Percentiles rank a stretch among this genome's conserved stretches.
These are phyloP conservation scores for Pachyrhynchus sulphureomaculatus DNA, from an alignment of 1,140 invertebrate species.

Conservation along the genomic window DNA sequence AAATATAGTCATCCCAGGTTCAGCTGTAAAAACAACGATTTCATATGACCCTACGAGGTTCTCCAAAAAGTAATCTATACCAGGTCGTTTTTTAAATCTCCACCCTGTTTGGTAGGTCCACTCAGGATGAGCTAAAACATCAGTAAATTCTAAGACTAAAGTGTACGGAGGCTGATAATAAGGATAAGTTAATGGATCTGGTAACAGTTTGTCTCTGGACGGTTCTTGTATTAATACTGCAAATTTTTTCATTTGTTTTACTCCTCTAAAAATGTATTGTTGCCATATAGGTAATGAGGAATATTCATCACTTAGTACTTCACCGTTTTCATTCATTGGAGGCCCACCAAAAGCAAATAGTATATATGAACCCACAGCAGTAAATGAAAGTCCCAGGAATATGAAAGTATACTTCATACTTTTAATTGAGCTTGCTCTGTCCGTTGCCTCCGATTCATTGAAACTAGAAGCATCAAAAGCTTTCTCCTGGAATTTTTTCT, in stretches of 20 bases:
- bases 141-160: conserved; percentile 92
- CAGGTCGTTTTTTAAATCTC: conserved; percentile 95
- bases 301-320: conserved; percentile 76
- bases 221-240: conserved; percentile 78
- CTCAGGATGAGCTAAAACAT: conserved; percentile 95
- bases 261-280: conserved; percentile 69
- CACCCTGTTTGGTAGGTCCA: conserved; percentile 85
- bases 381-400: conserved; percentile 54
- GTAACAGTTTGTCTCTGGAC: conserved; percentile 89
- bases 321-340: conserved; percentile 68
- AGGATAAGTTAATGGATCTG: conserved; percentile 87
- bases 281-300: conserved; percentile 66
- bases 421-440: conserved; percentile 54
- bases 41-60: conserved; percentile 89
- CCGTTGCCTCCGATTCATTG: not conserved
- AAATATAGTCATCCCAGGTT: conserved; percentile 80
- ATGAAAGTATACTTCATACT: conserved; percentile 58
- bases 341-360: conserved; percentile 71
- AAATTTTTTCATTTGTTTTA: conserved; percentile 23
- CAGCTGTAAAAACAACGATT: conserved; percentile 95
- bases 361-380: conserved; percentile 52
- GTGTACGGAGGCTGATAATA: conserved; percentile 98
- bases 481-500: not conserved
- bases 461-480: not conserved
- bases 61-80: conserved; percentile 89